Conservation (phyloP, 2,888 invertebrate genomes). For the Rhagium mordax region DNA sequence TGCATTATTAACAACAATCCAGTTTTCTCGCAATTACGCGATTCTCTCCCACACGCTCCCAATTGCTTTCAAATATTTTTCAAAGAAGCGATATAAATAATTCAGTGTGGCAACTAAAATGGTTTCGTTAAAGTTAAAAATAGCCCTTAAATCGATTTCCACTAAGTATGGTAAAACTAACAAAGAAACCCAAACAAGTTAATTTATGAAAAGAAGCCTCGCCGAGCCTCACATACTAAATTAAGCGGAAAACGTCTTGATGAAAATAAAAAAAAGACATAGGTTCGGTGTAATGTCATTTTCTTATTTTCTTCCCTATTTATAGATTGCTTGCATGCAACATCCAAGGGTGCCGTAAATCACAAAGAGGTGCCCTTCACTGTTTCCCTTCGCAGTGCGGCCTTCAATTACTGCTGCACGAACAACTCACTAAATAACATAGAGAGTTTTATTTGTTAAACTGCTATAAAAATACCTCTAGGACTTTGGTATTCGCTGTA, state of each 20-base stretch:
- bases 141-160: constrained; percentile 11
- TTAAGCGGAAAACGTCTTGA: constrained; percentile 2
- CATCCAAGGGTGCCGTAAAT: constrained; percentile 31
- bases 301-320: constrained; percentile 32
- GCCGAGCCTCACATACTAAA: not conserved
- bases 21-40: not conserved
- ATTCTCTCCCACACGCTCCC: not conserved
- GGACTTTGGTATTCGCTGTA: not conserved
- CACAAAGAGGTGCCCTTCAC: constrained; percentile 42
- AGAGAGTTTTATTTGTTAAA: constrained; percentile 35
- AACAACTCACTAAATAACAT: constrained; percentile 39
- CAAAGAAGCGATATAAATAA: not conserved
- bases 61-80: not conserved
- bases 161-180: constrained; percentile 7
- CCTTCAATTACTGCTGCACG: constrained; percentile 42
- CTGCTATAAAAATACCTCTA: constrained; percentile 30
- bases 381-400: constrained; percentile 26
- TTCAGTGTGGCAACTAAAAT: constrained; percentile 1
- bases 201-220: constrained; percentile 13
- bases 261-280: not conserved
- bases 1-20: not conserved
- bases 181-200: not conserved
- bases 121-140: constrained; percentile 13
- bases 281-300: constrained; percentile 1
- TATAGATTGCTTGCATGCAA: constrained; percentile 42